Conservation (phyloP, 2,888 invertebrate species). For the Dyspetes luteomarginatus region DNA sequence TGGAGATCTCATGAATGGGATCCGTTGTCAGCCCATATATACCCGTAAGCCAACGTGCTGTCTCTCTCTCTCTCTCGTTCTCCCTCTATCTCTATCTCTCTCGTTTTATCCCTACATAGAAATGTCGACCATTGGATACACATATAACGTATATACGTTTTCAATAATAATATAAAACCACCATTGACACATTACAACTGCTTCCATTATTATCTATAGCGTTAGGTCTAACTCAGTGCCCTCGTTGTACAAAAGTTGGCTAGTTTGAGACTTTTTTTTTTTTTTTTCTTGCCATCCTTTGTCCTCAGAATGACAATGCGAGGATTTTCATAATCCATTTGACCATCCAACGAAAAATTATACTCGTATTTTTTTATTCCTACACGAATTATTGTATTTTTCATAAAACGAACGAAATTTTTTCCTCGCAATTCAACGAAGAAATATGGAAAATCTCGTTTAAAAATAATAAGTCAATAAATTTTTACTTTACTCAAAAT, state of each 20-base stretch:
- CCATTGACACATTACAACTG: slow-evolving; percentile 4
- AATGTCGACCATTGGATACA: neutral
- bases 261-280: neutral
- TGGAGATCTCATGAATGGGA: slow-evolving; percentile 39
- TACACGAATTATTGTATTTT: too few relatives aligned
- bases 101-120: neutral
- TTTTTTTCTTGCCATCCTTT: neutral
- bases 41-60: slow-evolving; percentile 11
- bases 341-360: too few relatives aligned
- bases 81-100: neutral
- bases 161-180: slow-evolving; percentile 15
- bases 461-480: too few relatives aligned
- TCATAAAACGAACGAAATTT: too few relatives aligned
- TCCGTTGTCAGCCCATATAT: slow-evolving; percentile 44
- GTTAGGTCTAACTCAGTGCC: slow-evolving; percentile 12
- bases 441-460: too few relatives aligned
- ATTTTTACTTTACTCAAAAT: too few relatives aligned
- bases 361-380: too few relatives aligned
- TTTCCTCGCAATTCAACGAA: too few relatives aligned
- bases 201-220: neutral
- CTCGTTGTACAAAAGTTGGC: neutral
- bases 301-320: neutral
- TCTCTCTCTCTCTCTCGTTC: neutral
- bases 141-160: slow-evolving; percentile 11
- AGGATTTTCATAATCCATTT: neutral